Evolutionary conservation across 2,888 invertebrate genomes (phyloP), one percentile per base, ranked within the genome.

Genomic region (Pantelozetes paolii): DNA sequence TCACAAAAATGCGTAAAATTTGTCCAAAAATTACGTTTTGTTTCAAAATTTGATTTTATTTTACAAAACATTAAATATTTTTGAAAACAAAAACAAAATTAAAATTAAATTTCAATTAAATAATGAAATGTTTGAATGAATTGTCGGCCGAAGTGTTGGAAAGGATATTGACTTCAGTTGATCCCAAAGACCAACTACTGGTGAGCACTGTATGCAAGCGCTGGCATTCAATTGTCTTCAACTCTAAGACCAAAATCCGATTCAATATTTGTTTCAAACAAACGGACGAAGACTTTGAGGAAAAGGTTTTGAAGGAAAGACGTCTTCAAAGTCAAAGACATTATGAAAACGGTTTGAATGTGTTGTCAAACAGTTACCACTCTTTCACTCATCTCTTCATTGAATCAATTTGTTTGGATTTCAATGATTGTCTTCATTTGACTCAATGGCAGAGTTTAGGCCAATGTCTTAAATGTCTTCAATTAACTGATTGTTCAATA

Each of bases 401-500:
- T 2, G 23, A 67, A 67, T 67, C 67, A 23, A 40, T 67, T 67
- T 1, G 42, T 40, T 15, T 67, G 3, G 23, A 40, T 9, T 40
- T 40, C 20, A 26, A 23, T 23, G 20, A 67, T 67, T 20, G 23
- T 15, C 23, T 23, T 40, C 40, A 23, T 23, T 5, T 6, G 23
- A 36, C 26, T 26, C 32, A 13, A 71, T 71, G 71, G 71, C n/a
- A 71, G 42, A 48, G 45, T 26, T 6, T 71, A 13, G 32, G 20
- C 5, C 28, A 20, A 18, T 13, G 2, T 20, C 8, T 54, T 6
- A n/a, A 71, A 2, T 23, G 50, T 15, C 18, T 71, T 15, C 28
- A 54, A 32, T 30, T 71, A 26, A 71, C 50, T 48, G 71, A 71
- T 36, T 71, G 71, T n/a, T 48, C 50, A 1, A 36, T 48, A 48